phyloP scores from a whole-genome alignment of 2,888 invertebrate species.

The Catocala sponsa region DNA sequence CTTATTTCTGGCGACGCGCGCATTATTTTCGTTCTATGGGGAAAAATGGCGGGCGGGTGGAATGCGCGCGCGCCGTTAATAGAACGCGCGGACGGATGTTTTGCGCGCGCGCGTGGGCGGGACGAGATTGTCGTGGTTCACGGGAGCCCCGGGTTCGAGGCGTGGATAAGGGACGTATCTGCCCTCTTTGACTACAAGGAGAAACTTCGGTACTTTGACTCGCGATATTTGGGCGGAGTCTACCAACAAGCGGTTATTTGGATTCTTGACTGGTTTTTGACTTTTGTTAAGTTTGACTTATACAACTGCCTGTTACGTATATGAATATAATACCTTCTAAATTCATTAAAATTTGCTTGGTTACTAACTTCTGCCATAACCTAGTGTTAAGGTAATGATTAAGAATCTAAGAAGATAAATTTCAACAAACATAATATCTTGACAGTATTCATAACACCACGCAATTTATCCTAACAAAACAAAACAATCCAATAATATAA shows the following conservation, averaged over 20 bases:
- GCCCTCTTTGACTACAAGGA: background rate
- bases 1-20: conserved; percentile 74
- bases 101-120: conserved; percentile 72
- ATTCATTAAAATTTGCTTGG: too few relatives aligned
- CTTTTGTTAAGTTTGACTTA: too few relatives aligned
- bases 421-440: background rate
- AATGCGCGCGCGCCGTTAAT: conserved; percentile 78
- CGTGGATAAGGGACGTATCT: background rate
- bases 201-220: background rate
- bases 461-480: conserved; percentile 12
- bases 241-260: background rate
- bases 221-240: background rate
- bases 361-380: too few relatives aligned
- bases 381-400: too few relatives aligned
- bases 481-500: conserved; percentile 37
- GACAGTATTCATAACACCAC: background rate
- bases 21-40: conserved; percentile 78
- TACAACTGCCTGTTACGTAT: too few relatives aligned
- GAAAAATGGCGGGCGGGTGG: conserved; percentile 77
- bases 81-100: conserved; percentile 78
- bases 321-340: too few relatives aligned
- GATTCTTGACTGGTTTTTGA: too few relatives aligned
- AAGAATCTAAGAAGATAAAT: too few relatives aligned
- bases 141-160: conserved; percentile 28
- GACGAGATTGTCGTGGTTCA: conserved; percentile 47